Base-by-base conservation (phyloP, 2,113 vertebrate species). In the Myrmecophaga tridactyla region DNA sequence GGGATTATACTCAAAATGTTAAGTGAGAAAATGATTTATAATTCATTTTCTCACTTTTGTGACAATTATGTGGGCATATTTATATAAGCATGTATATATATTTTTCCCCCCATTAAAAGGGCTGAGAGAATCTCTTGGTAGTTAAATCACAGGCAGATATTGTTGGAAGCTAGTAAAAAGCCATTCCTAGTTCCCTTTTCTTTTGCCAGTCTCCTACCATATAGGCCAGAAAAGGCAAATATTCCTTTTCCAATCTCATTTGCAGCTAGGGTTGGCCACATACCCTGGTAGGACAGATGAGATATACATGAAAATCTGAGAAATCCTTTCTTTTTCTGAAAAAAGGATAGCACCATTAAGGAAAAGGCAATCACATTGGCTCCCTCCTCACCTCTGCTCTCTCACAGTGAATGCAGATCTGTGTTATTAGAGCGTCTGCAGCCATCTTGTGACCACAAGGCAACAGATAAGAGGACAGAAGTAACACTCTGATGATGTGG, bases 31-130 rank as follows among this genome's bases (percentile, higher is more conserved):
- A 82, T 11, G 51, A 58, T 73, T 60, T 62, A n/a, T 11, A 46
- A 41, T 36, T 60, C 2, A 88, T 25, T 46, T 13, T 91, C n/a
- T 39, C 9, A 43, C 43, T 51, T 78, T 36, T 58, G 36, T 92
- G 9, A 88, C 73, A 75, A 13, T 36, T 83, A 20, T 41, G 43
- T 60, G 43, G 75, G 29, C 11, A 12, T 86, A 27, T 70, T 86
- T 94, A 60, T 84, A 53, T 69, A 93, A 92, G 82, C 39, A 46
- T 14, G 3, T 34, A 48, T n/a, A n/a, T n/a, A n/a, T n/a, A n/a
- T n/a, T n/a, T n/a, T n/a, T n/a, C n/a, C n/a, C n/a, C n/a, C n/a
- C 73, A 63, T 67, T 69, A 69, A 73, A 92, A 73, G 85, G 76
- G 85, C 20, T 39, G 48, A 76, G n/a, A 73, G 0, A 73, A 31